Percentiles rank a stretch among this genome's conserved stretches.
Conservation (phyloP, 35 echinoderm and acorn worm genomes). For the Apostichopus japonicus region DNA sequence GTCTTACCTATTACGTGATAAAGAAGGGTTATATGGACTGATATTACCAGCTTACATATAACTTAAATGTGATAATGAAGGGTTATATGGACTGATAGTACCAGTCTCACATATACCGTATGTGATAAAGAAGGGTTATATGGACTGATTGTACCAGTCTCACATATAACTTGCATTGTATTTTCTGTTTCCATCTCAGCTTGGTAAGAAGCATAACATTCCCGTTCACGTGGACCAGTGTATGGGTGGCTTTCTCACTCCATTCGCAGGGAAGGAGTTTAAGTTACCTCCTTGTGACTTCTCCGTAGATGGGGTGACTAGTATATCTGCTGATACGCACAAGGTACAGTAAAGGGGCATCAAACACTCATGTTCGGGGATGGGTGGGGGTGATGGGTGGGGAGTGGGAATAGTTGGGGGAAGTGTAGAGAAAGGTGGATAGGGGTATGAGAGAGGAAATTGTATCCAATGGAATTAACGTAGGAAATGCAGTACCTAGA, state of each 20-base stretch:
- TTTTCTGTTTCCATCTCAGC: conserved; percentile 44
- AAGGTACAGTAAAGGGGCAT: conserved; percentile 60
- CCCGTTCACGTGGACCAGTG: conserved; percentile 92
- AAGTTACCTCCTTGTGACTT: conserved; percentile 78
- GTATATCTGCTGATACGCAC: conserved; percentile 97
- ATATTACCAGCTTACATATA: no score
- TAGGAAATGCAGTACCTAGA: no score
- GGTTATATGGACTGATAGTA: no score
- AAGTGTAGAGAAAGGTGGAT: neutral
- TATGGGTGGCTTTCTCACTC: conserved; percentile 90
- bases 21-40: no score
- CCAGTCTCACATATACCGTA: no score
- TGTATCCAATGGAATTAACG: neutral
- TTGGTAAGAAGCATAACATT: conserved; percentile 76
- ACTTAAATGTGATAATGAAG: no score
- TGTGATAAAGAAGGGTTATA: no score
- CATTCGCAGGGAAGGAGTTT: conserved; percentile 68
- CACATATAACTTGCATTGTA: neutral
- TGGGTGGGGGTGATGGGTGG: neutral
- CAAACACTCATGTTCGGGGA: neutral
- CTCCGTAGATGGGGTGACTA: conserved; percentile 76
- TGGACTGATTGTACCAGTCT: no score
- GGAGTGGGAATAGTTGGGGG: neutral
- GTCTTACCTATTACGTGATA: no score
- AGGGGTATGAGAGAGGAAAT: neutral